Conservation (phyloP, 2,113 vertebrate genomes). For the Odocoileus hemionus region DNA sequence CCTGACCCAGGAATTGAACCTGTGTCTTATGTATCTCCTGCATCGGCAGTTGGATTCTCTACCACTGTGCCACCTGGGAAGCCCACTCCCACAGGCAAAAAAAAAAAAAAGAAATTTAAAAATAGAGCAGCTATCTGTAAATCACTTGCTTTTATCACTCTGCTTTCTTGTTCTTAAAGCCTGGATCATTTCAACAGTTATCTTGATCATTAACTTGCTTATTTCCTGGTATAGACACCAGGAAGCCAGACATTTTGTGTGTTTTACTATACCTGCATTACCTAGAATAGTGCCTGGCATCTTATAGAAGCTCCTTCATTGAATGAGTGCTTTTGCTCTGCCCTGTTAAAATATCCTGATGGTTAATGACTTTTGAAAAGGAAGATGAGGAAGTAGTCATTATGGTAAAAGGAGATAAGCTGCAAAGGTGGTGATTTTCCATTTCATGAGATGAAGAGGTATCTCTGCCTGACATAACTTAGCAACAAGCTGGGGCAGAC, state of each 20-base stretch:
- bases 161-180: background rate
- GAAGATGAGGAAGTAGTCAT: background rate
- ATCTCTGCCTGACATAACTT: background rate
- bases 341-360: background rate
- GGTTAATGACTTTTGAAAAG: background rate
- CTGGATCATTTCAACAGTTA: background rate
- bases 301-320: background rate
- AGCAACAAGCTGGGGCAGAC: background rate
- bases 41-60: background rate
- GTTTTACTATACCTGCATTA: background rate
- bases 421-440: background rate
- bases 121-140: background rate
- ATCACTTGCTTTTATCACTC: background rate
- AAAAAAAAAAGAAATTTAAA: background rate
- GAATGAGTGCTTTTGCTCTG: background rate
- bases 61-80: background rate
- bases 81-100: background rate
- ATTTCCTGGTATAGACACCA: background rate
- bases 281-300: background rate
- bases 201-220: background rate
- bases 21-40: background rate
- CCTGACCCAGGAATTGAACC: background rate
- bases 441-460: background rate
- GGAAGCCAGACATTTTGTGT: background rate
- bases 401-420: background rate